Evolutionary conservation across 2,797 vertebrate genomes (phyloP).

Genomic region (Pyrocephalus nanus): DNA sequence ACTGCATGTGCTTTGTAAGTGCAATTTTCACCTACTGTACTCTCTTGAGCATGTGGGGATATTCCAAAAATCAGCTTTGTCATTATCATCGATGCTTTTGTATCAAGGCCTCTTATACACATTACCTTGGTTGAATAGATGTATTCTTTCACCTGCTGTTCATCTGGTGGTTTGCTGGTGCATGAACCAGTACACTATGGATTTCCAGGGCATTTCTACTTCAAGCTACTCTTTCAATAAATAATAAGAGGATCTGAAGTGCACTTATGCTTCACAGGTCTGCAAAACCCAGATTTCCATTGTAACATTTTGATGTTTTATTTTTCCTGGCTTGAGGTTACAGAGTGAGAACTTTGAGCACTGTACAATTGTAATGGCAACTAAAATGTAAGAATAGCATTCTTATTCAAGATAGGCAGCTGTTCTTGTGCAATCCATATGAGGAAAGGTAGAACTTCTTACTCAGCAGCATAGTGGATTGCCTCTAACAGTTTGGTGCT

Average conservation of each 20-base stretch:
- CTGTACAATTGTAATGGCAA: constrained; percentile 18
- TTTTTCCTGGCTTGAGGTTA: constrained; percentile 34
- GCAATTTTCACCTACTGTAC: background rate
- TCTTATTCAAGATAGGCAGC: background rate
- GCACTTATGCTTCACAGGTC: constrained; percentile 22
- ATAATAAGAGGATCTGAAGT: constrained; percentile 39
- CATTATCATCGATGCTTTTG: background rate
- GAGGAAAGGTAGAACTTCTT: constrained; percentile 12
- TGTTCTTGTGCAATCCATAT: background rate
- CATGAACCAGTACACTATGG: background rate
- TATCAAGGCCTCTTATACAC: background rate
- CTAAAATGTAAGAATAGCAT: background rate
- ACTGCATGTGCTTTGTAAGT: background rate
- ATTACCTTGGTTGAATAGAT: background rate
- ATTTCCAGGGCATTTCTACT: constrained; percentile 47
- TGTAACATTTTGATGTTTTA: constrained; percentile 52
- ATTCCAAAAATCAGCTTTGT: background rate
- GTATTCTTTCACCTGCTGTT: constrained; percentile 10
- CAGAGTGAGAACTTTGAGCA: constrained; percentile 42
- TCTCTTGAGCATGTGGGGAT: background rate
- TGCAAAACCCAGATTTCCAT: constrained; percentile 37
- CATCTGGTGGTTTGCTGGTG: background rate
- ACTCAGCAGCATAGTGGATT: constrained; percentile 13
- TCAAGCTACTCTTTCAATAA: constrained; percentile 55
- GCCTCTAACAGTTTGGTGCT: constrained; percentile 31